A percentile compares a stretch with the other conserved stretches of the same genome.
phyloP scores from a whole-genome alignment of 2,888 invertebrate species.

The Eulithis testata region DNA sequence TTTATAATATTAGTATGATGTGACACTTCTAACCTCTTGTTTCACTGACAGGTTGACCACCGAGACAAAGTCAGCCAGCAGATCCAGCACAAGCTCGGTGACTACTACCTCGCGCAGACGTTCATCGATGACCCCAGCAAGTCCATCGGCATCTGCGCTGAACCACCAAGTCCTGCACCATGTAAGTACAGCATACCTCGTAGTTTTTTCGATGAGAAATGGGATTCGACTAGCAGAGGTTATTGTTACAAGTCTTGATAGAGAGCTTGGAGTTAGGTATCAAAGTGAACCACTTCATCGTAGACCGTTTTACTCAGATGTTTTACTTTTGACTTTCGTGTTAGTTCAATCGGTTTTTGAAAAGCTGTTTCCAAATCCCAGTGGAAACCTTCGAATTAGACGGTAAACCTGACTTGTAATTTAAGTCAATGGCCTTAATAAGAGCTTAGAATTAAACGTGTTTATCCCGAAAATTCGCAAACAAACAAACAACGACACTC shows the following conservation, averaged over 20 bases:
- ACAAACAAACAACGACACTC: constrained; percentile 10
- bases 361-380: background rate
- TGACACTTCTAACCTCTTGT: background rate
- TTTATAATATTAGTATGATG: too few species aligned
- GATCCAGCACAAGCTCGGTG: constrained; percentile 89
- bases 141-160: constrained; percentile 89
- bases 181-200: constrained; percentile 64
- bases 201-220: too few species aligned
- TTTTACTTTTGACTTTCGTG: too few species aligned
- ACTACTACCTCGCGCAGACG: constrained; percentile 87
- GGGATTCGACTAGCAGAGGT: too few species aligned
- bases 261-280: too few species aligned
- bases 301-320: too few species aligned
- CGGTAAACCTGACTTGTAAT: background rate
- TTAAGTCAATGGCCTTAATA: background rate
- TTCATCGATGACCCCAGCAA: constrained; percentile 87
- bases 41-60: constrained; percentile 84
- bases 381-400: background rate
- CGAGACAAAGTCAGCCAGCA: constrained; percentile 87
- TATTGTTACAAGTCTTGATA: too few species aligned
- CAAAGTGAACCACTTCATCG: too few species aligned
- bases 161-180: constrained; percentile 87
- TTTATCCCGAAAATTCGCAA: constrained; percentile 12
- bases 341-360: background rate
- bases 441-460: constrained; percentile 3